Conservation (phyloP, 1,140 invertebrate genomes). For the Cephus cinctus region DNA sequence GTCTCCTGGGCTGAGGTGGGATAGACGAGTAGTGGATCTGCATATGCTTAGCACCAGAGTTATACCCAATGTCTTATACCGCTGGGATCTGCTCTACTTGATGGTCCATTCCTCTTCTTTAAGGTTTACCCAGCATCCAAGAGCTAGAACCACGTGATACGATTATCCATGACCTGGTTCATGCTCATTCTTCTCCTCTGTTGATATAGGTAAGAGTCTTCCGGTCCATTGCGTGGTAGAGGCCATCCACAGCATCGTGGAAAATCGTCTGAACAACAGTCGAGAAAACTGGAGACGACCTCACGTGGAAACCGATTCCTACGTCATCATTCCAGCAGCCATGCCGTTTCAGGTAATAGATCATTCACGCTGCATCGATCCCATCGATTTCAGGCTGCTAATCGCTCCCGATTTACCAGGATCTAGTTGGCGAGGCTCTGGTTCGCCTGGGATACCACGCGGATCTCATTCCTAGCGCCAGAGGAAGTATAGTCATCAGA, state of each 20-base stretch:
- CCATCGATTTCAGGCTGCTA: too few species aligned
- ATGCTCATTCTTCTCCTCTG: slow-evolving; percentile 26
- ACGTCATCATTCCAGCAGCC: slow-evolving; percentile 87
- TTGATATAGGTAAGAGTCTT: slow-evolving; percentile 83
- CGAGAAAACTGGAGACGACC: slow-evolving; percentile 63
- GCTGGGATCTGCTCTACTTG: slow-evolving; percentile 8
- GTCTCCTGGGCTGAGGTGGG: slow-evolving; percentile 40
- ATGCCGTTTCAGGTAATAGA: slow-evolving; percentile 75
- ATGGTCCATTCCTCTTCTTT: slow-evolving; percentile 15
- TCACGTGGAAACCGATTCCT: slow-evolving; percentile 84
- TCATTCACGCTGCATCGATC: neutral
- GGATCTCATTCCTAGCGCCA: slow-evolving; percentile 50
- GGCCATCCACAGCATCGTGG: slow-evolving; percentile 71
- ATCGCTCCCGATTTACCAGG: slow-evolving; percentile 43
- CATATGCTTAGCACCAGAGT: slow-evolving; percentile 56
- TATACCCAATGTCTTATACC: slow-evolving; percentile 32
- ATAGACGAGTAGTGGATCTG: slow-evolving; percentile 57
- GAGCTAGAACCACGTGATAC: neutral
- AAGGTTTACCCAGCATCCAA: slow-evolving; percentile 30
- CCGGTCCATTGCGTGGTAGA: slow-evolving; percentile 92
- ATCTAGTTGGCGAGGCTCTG: slow-evolving; percentile 66
- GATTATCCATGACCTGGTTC: neutral
- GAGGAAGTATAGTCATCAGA: slow-evolving; percentile 85
- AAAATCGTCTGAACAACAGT: slow-evolving; percentile 48
- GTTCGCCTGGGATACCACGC: slow-evolving; percentile 65